Evolutionary conservation across 2,113 vertebrate species (phyloP), one percentile per base, ranked within the genome.

Genomic region (Danionella cerebrum): DNA sequence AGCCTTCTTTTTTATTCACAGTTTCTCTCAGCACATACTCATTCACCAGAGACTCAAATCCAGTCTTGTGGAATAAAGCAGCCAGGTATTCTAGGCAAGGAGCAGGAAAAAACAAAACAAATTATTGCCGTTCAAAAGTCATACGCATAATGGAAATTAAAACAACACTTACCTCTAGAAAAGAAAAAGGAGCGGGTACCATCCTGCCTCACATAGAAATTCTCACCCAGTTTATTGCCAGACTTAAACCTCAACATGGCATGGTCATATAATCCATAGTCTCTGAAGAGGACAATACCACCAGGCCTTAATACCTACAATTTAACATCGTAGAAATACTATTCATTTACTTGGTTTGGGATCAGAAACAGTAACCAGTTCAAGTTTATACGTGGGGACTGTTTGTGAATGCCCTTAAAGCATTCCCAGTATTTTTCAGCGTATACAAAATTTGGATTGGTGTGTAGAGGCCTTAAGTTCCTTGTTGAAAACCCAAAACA

Each of bases 151-250:
- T 22, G n/a, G 8, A 47, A 53, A 65, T 48, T 11, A 42, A 12
- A 6, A 36, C 8, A 25, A 5, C 2, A 59, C 90, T 86, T 60
- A 98, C 95, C 96, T 86, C 87, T 86, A 22, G 91, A 93, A 77
- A 98, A 99, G 82, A 98, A 98, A 81, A 89, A 98, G 0, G 95
- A 92, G 24, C 96, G 87, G 65, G 96, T 99, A 62, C 96, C 96
- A 69, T 99, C 95, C 78, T 99, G 96, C 22, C 96, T 86, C 5
- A 95, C 96, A 6, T 98, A 99, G 22, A 98, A 96, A 73, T 97
- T 95, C 65, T 97, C 90, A 70, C 91, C 93, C 70, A 99, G 89
- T 73, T 95, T 97, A 83, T 83, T 96, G 59, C 90, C 81, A 0
- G 90, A 78, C 81, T 98, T 99, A 86, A 99, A 99, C 24, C 96